phyloP scores from a whole-genome alignment of 2,888 invertebrate species.

The Chrysina gloriosa region DNA sequence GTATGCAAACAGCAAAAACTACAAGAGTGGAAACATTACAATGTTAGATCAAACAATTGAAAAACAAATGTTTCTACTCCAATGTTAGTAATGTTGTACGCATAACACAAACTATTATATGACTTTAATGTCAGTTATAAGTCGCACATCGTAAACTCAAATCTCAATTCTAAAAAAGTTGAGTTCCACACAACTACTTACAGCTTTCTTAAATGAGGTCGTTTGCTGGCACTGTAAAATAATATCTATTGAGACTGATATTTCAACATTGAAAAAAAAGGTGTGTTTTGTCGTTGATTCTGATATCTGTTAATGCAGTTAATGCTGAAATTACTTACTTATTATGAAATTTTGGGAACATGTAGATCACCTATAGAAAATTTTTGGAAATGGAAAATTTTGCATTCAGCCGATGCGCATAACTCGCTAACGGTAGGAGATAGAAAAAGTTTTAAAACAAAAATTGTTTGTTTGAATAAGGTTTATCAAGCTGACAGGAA shows the following conservation, averaged over 20 bases:
- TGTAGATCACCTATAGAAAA: too few relatives aligned
- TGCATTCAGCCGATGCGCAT: too few relatives aligned
- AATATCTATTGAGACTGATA: background rate
- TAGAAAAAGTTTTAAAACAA: too few relatives aligned
- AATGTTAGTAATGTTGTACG: background rate
- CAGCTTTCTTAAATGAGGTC: constrained; percentile 29
- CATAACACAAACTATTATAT: background rate
- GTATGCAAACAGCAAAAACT: too few relatives aligned
- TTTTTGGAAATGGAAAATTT: too few relatives aligned
- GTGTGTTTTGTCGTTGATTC: background rate
- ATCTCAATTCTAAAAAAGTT: constrained; percentile 7
- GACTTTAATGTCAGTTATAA: constrained; percentile 24
- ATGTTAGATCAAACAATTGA: too few relatives aligned
- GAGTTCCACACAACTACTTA: constrained; percentile 11
- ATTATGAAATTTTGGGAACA: too few relatives aligned
- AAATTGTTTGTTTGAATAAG: too few relatives aligned
- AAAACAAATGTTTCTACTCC: background rate
- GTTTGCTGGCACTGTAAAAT: constrained; percentile 26
- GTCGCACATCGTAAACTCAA: constrained; percentile 7
- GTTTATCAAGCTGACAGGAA: too few relatives aligned
- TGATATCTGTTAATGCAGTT: background rate
- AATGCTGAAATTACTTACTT: too few relatives aligned
- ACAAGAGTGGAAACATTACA: too few relatives aligned
- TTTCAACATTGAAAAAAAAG: background rate
- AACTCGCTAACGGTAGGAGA: too few relatives aligned